Base-by-base conservation (phyloP, 2,797 vertebrate species). In the Lutjanus argentimaculatus region DNA sequence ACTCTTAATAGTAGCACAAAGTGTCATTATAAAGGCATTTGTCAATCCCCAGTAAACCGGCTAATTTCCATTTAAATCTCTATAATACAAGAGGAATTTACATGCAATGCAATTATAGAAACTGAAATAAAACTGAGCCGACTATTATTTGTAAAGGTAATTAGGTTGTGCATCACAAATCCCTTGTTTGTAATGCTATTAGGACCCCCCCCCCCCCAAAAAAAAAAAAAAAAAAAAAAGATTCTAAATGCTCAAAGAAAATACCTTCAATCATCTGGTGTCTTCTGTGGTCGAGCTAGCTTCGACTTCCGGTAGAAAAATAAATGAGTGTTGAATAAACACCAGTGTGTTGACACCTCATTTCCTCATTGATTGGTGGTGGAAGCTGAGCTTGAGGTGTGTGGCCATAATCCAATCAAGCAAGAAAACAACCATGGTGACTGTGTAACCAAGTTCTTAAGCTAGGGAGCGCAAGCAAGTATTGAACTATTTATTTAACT, bases 331-430 rank as follows among this genome's bases (percentile, higher is more conserved):
- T 83, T 93, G 91, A 95, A 93, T 93, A 96, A 96, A 96, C 93
- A 95, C 78, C 79, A 61, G 84, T 82, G 92, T 95, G 96, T 95
- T 96, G 95, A 96, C 96, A 95, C 92, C 93, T 96, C 92, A 94
- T 95, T 96, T 96, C 95, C 95, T 95, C 91, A 91, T 94, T 96
- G 94, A 96, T 95, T 95, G 93, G 93, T 93, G 89, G 91, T 88
- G 89, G 93, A 93, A 92, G 93, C 90, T 56, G 78, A 88, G 91
- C 85, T 91, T 85, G 84, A 94, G 93, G 94, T 95, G 95, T 95
- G 95, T 95, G 95, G 95, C 91, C 94, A 92, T 95, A 95, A 96
- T 96, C 95, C 94, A 94, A 93, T 96, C 92, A 95, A 75, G 82
- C 77, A 91, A 82, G 85, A 94, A 95, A 94, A 93, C 94, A 94